phyloP scores from a whole-genome alignment of 2,888 invertebrate species.

The Drosophila pseudotakahashii region DNA sequence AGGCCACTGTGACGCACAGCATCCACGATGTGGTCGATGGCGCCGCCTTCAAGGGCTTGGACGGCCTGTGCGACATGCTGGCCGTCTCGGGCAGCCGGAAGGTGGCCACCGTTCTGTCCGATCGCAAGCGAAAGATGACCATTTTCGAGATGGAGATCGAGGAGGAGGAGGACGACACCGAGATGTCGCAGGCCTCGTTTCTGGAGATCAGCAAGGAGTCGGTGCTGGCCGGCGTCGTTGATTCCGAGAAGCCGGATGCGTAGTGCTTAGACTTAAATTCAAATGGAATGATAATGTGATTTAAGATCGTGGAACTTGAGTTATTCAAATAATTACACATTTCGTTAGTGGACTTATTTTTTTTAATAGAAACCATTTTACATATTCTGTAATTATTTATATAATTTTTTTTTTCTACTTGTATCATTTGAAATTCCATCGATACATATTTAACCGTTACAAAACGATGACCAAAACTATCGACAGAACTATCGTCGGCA shows the following conservation, averaged over 20 bases:
- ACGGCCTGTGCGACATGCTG: slow-evolving; percentile 88
- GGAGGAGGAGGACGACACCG: slow-evolving; percentile 94
- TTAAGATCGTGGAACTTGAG: not conserved
- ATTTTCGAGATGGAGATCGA: slow-evolving; percentile 97
- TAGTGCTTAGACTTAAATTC: not conserved
- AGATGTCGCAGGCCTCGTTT: slow-evolving; percentile 83
- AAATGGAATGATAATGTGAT: not conserved
- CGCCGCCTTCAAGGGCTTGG: slow-evolving; percentile 86
- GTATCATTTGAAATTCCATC: too few species aligned
- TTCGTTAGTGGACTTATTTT: not conserved
- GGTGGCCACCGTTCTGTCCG: slow-evolving; percentile 93
- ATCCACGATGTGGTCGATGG: slow-evolving; percentile 85
- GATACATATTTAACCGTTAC: too few species aligned
- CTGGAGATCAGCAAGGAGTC: slow-evolving; percentile 83
- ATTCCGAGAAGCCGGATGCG: slow-evolving; percentile 28
- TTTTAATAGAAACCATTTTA: too few species aligned
- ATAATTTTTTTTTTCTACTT: too few species aligned
- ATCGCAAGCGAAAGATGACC: slow-evolving; percentile 91
- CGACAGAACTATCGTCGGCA: not conserved
- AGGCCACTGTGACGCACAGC: slow-evolving; percentile 84
- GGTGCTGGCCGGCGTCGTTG: slow-evolving; percentile 47
- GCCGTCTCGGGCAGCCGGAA: slow-evolving; percentile 92
- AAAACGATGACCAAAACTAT: too few species aligned
- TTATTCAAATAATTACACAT: not conserved
- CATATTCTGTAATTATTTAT: too few species aligned